A percentile compares a stretch with the other conserved stretches of the same genome.
Conservation (phyloP, 1,140 invertebrate species). For the Lasioglossum albipes region DNA sequence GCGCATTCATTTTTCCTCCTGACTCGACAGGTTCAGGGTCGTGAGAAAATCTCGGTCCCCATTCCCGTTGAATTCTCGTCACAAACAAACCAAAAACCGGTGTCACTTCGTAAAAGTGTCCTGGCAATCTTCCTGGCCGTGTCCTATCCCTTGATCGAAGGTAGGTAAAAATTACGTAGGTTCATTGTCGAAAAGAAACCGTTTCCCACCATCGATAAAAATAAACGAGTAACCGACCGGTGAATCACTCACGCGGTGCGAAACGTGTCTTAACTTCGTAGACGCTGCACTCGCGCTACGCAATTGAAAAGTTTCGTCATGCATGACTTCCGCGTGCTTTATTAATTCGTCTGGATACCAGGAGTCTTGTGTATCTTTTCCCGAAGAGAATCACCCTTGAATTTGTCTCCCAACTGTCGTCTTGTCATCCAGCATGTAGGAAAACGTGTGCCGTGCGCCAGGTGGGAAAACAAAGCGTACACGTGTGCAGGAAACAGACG, state of each 20-base stretch:
- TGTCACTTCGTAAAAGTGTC: no score
- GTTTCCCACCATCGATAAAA: neutral
- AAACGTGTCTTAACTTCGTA: neutral
- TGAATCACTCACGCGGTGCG: neutral
- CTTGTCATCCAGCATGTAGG: neutral
- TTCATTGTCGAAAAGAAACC: neutral
- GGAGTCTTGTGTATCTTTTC: no score
- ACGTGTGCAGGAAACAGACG: neutral
- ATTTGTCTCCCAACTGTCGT: no score
- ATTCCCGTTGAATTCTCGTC: no score
- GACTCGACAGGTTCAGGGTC: slow-evolving; percentile 11
- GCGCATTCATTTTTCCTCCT: slow-evolving; percentile 6
- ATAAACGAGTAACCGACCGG: neutral
- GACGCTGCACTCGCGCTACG: no score
- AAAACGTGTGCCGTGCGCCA: neutral
- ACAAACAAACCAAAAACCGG: neutral
- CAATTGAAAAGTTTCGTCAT: neutral
- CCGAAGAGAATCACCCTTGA: no score
- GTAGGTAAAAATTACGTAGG: neutral
- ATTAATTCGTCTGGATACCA: neutral
- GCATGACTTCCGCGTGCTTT: neutral
- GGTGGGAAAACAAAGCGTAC: slow-evolving; percentile 23
- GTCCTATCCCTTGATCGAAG: no score
- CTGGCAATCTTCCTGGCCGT: no score
- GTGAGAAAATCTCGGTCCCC: neutral